Evolutionary conservation across 1,140 invertebrate species (phyloP).

Genomic region (Drosophila prosaltans): DNA sequence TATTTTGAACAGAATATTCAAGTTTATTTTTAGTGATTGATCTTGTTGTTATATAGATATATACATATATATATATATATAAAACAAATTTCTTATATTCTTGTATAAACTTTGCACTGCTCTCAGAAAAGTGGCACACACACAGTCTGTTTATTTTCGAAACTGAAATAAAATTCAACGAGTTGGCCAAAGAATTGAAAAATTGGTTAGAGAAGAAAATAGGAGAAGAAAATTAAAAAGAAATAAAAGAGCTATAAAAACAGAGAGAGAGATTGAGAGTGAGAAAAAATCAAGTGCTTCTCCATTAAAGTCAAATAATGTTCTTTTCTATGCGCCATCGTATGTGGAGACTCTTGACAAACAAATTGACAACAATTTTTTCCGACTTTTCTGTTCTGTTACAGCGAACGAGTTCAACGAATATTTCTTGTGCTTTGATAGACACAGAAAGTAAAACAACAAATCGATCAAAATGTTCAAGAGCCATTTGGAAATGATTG

Average conservation of each 20-base stretch:
- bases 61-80: constrained; percentile 30
- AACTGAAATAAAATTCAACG: constrained; percentile 62
- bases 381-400: constrained; percentile 53
- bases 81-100: constrained; percentile 42
- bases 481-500: constrained; percentile 95
- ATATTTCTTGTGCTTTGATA: constrained; percentile 83
- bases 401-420: constrained; percentile 87
- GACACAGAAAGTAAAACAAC: constrained; percentile 82
- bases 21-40: constrained; percentile 81
- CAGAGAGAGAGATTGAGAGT: background rate
- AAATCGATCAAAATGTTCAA: constrained; percentile 91
- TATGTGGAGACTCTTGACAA: background rate
- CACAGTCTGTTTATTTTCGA: constrained; percentile 80
- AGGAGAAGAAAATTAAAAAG: constrained; percentile 20
- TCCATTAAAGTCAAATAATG: background rate
- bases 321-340: background rate
- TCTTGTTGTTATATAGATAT: constrained; percentile 59
- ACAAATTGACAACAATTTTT: background rate
- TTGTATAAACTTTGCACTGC: constrained; percentile 72
- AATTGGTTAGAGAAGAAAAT: constrained; percentile 39
- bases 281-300: background rate
- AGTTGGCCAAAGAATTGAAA: constrained; percentile 48
- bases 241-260: constrained; percentile 27
- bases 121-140: constrained; percentile 71
- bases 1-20: constrained; percentile 32